Conservation (phyloP, 1,140 invertebrate genomes). For the Papilio polyxenes region DNA sequence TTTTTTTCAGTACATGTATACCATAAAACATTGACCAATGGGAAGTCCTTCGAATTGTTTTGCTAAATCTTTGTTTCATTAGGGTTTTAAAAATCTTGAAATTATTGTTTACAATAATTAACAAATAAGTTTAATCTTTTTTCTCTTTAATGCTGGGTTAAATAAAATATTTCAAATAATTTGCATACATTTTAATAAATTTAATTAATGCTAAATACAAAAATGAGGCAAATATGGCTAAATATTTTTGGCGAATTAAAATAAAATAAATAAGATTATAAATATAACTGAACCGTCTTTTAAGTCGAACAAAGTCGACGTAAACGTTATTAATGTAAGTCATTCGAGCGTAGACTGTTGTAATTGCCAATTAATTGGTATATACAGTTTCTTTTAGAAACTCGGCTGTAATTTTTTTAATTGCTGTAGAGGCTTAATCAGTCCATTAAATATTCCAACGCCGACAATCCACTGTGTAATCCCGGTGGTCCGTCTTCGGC, state of each 20-base stretch:
- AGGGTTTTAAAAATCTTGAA: too few species aligned
- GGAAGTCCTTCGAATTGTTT: not conserved
- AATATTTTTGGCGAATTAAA: conserved; percentile 28
- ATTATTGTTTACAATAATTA: too few species aligned
- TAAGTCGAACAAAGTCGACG: not conserved
- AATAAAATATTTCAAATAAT: conserved; percentile 1
- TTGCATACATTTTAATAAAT: not conserved
- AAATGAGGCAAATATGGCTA: conserved; percentile 20
- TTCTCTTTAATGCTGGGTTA: not conserved
- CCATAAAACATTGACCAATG: not conserved
- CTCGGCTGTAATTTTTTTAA: conserved; percentile 30
- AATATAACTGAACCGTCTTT: not conserved
- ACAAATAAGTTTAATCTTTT: not conserved
- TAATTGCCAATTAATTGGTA: conserved; percentile 23
- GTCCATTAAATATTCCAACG: conserved; percentile 49
- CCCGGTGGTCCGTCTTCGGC: conserved; percentile 53
- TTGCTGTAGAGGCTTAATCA: conserved; percentile 35
- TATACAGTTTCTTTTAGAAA: conserved; percentile 41
- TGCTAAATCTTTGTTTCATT: too few species aligned
- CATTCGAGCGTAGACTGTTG: not conserved
- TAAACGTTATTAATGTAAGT: not conserved
- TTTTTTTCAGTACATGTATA: too few species aligned
- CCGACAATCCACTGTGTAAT: conserved; percentile 49
- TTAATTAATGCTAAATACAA: not conserved
- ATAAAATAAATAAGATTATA: conserved; percentile 12